A percentile compares a stretch with the other conserved stretches of the same genome.
These are phyloP conservation scores for Pogonomyrmex barbatus DNA, from an alignment of 1,140 invertebrate species.

Conservation along the genomic window DNA sequence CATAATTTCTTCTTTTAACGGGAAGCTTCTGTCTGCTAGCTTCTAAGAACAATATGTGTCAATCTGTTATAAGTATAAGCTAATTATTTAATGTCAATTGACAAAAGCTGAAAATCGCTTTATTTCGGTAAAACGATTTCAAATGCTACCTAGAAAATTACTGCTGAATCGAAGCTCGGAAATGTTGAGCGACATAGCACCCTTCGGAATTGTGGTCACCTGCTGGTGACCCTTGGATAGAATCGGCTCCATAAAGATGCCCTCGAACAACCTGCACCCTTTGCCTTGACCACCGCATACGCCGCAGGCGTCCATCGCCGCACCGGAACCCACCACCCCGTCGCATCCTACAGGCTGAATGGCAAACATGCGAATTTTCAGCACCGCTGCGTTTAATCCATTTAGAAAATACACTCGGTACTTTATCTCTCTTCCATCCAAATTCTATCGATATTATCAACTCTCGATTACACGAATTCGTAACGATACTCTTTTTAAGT, in stretches of 20 bases:
- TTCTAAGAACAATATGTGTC: background rate
- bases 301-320: conserved; percentile 88
- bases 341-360: conserved; percentile 90
- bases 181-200: conserved; percentile 96
- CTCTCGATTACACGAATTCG: background rate
- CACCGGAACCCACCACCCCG: conserved; percentile 89
- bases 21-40: background rate
- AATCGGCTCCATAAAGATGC: conserved; percentile 93
- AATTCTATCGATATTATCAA: background rate
- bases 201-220: conserved; percentile 93
- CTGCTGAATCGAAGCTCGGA: conserved; percentile 93
- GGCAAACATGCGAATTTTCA: conserved; percentile 31
- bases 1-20: background rate
- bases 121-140: conserved; percentile 67
- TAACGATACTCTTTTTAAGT: background rate
- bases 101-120: background rate
- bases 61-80: background rate
- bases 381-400: background rate
- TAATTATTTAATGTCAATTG: conserved; percentile 1
- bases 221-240: conserved; percentile 94
- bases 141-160: conserved; percentile 93
- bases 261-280: conserved; percentile 87
- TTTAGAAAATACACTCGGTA: background rate
- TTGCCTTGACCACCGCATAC: conserved; percentile 86
- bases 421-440: too few relatives aligned